Evolutionary conservation across 2,113 vertebrate genomes (phyloP).

Genomic region (Thomomys bottae): DNA sequence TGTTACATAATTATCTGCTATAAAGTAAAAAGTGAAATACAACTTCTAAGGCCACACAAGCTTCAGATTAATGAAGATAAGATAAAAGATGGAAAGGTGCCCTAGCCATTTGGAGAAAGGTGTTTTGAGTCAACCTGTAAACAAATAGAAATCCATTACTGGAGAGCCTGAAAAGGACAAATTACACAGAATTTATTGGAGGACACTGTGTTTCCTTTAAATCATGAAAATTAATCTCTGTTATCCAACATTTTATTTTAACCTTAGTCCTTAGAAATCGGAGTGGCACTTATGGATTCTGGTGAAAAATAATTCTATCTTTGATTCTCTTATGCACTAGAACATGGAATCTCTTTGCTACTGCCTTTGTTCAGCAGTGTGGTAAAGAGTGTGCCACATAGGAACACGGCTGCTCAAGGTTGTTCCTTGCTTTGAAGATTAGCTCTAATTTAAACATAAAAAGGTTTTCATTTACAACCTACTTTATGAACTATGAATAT

Average conservation of each 20-base stretch:
- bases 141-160: conserved; percentile 82
- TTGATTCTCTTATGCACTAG: conserved; percentile 42
- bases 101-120: conserved; percentile 59
- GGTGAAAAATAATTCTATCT: conserved; percentile 58
- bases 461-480: conserved; percentile 26
- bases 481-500: no score
- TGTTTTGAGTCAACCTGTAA: conserved; percentile 59
- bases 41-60: conserved; percentile 1
- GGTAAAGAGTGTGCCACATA: conserved; percentile 26
- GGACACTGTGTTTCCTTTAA: conserved; percentile 77
- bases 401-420: conserved; percentile 36
- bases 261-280: conserved; percentile 62
- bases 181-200: conserved; percentile 77
- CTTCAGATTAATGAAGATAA: conserved; percentile 60
- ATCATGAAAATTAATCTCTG: conserved; percentile 68
- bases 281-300: conserved; percentile 44
- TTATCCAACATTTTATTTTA: conserved; percentile 58
- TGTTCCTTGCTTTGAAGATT: not conserved
- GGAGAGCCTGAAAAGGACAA: conserved; percentile 77
- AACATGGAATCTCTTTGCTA: conserved; percentile 34
- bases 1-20: conserved; percentile 30
- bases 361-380: conserved; percentile 51
- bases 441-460: not conserved
- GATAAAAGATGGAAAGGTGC: conserved; percentile 58
- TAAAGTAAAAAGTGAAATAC: conserved; percentile 65